Percentiles rank a stretch among this genome's conserved stretches.
Evolutionary conservation across 1,140 invertebrate genomes (phyloP).

Genomic region (Pissodes strobi): DNA sequence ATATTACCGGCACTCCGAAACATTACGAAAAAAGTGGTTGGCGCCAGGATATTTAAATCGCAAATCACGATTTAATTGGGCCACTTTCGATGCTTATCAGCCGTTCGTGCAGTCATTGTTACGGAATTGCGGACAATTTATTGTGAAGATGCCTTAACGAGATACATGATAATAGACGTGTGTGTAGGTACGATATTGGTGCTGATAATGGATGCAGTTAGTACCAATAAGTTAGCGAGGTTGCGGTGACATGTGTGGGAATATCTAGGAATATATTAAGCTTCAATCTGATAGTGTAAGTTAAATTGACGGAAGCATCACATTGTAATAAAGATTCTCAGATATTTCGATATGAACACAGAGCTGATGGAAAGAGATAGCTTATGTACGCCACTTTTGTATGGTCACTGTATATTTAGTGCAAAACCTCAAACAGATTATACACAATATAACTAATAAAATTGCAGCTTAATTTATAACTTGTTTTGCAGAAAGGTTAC

Average conservation of each 20-base stretch:
- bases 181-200: constrained; percentile 21
- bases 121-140: constrained; percentile 13
- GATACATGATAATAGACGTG: constrained; percentile 15
- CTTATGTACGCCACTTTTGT: too few relatives aligned
- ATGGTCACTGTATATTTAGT: too few relatives aligned
- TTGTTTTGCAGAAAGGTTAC: too few relatives aligned
- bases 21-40: background rate
- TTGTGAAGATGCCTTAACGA: constrained; percentile 12
- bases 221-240: constrained; percentile 15
- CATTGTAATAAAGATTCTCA: too few relatives aligned
- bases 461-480: too few relatives aligned
- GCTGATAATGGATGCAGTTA: constrained; percentile 11
- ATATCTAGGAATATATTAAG: background rate
- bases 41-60: constrained; percentile 15
- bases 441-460: too few relatives aligned
- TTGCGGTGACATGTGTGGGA: constrained; percentile 5
- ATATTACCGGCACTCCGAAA: background rate
- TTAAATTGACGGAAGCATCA: too few relatives aligned
- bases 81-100: constrained; percentile 15
- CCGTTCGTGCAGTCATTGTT: constrained; percentile 21
- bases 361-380: too few relatives aligned
- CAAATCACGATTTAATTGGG: constrained; percentile 20
- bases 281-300: too few relatives aligned
- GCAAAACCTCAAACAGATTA: too few relatives aligned
- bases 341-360: too few relatives aligned